Evolutionary conservation across 2,113 vertebrate genomes (phyloP), one percentile per base, ranked within the genome.

Genomic region (Pedionomus torquatus): DNA sequence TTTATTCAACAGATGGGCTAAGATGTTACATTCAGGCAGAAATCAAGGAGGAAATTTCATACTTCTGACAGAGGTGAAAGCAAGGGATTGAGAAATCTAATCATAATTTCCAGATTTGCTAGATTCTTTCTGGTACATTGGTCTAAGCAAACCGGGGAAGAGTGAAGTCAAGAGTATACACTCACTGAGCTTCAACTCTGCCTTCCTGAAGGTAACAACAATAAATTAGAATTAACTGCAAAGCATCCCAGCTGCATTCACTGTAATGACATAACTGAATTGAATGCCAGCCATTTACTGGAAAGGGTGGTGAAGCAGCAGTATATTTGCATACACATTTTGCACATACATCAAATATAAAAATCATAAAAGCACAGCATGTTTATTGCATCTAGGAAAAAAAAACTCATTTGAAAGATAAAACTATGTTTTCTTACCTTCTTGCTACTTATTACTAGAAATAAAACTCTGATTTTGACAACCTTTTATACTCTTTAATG

Each of bases 331-430:
- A 78, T 30, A 21, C 63, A 72, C 10, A 55, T 69, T 80, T 69
- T 77, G 33, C 43, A 66, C 24, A 91, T 60, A 43, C 10, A 87
- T 91, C 83, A 82, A 75, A 83, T 54, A 81, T 8, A 90, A 89
- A 93, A 81, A 70, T 81, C n/a, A 33, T 70, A 65, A 64, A 89
- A 87, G 41, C 37, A 81, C 25, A 75, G 51, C 37, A 86, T 35
- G 31, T 58, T 93, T 92, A 93, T 23, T 80, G 21, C 63, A 83
- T 31, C 54, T 57, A 88, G 31, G 60, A 96, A 92, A 96, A 81
- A 94, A 14, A 92, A 5, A 33, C 39, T 77, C 72, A 83, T 78
- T 26, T 84, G 51, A 89, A 83, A 93, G 71, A 86, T 46, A 78
- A 83, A 91, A 77, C n/a, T 43, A 18, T 71, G 10, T 41, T 77